Evolutionary conservation across 2,797 vertebrate genomes (phyloP).

Genomic region (Alfaro cultratus): DNA sequence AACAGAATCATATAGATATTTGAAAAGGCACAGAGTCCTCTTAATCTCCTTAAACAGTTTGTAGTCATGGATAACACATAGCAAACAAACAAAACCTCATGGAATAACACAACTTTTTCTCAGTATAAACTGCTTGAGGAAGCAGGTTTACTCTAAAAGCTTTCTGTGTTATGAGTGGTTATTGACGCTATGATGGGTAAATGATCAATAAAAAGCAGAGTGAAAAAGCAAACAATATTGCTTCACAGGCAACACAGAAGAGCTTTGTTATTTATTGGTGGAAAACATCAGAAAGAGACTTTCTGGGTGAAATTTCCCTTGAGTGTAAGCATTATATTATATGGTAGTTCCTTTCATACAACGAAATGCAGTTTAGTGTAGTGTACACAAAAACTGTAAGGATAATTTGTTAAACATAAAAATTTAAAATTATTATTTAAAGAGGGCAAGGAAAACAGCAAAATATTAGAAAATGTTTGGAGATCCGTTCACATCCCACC

Average conservation of each 20-base stretch:
- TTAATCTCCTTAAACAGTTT: neutral
- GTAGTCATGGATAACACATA: neutral
- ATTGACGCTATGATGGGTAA: conserved; percentile 45
- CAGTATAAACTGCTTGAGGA: conserved; percentile 15
- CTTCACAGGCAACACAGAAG: neutral
- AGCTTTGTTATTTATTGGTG: neutral
- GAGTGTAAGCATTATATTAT: neutral
- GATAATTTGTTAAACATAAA: neutral
- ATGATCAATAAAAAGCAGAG: conserved; percentile 54
- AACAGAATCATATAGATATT: neutral
- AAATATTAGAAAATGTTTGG: neutral
- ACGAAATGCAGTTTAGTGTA: neutral
- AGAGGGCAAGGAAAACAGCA: neutral
- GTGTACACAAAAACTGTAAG: neutral
- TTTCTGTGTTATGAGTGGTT: conserved; percentile 50
- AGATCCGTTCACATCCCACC: neutral
- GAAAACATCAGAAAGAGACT: neutral
- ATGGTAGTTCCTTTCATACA: neutral
- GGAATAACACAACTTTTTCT: neutral
- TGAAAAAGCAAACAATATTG: conserved; percentile 24
- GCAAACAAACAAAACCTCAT: neutral
- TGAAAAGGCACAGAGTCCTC: neutral
- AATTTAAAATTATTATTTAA: neutral
- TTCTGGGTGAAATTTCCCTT: neutral
- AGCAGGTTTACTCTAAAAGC: conserved; percentile 51